These are phyloP conservation scores for Pantala flavescens DNA, from an alignment of 1,140 invertebrate genomes.

Conservation along the genomic window DNA sequence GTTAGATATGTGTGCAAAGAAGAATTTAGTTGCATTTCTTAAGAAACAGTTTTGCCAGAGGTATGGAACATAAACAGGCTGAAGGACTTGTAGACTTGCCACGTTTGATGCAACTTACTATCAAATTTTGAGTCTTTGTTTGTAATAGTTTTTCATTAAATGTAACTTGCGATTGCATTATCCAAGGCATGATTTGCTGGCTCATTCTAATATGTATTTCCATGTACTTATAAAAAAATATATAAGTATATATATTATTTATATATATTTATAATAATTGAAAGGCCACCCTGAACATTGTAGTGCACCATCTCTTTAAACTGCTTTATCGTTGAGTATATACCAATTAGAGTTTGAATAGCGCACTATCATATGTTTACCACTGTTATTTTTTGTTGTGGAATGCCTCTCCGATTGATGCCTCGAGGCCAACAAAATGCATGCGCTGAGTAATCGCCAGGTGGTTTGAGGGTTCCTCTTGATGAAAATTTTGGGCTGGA, in stretches of 20 bases:
- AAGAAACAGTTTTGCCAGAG: not conserved
- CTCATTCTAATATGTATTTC: conserved; percentile 3
- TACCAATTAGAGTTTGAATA: not conserved
- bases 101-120: too few relatives aligned
- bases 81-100: not conserved
- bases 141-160: not conserved
- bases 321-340: conserved; percentile 9
- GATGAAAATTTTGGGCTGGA: not conserved
- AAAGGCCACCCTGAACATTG: not conserved
- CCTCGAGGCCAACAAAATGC: conserved; percentile 7
- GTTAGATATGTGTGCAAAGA: not conserved
- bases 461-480: not conserved
- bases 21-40: not conserved
- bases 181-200: conserved; percentile 4
- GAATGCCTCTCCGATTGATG: conserved; percentile 7
- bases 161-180: conserved; percentile 3
- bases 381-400: conserved; percentile 7
- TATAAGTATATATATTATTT: not conserved
- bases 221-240: not conserved
- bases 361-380: not conserved
- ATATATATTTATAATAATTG: not conserved
- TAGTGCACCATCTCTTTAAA: conserved; percentile 1
- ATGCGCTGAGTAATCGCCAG: conserved; percentile 7
- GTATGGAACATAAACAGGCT: not conserved
- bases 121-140: not conserved